A percentile compares a stretch with the other conserved stretches of the same genome.
Conservation (phyloP, 2,888 invertebrate genomes). For the Arrhopalites spinosus region DNA sequence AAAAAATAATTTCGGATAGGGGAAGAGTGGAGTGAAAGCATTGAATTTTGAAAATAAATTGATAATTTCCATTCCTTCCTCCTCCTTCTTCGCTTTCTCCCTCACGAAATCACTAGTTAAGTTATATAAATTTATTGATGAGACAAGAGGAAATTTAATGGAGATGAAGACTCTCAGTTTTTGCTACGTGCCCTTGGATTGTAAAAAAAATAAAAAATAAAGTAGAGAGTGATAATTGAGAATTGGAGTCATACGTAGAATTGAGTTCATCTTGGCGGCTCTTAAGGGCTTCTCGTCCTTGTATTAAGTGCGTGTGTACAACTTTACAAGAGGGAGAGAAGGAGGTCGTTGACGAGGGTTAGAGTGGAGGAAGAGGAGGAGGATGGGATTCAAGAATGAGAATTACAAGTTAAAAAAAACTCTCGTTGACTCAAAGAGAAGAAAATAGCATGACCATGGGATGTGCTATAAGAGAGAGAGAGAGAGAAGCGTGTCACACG, state of each 20-base stretch:
- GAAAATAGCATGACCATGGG: neutral
- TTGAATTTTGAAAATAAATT: no score
- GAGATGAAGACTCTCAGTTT: no score
- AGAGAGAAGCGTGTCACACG: constrained; percentile 5
- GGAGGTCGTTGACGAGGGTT: neutral
- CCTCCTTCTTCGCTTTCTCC: neutral
- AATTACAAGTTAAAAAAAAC: constrained; percentile 1
- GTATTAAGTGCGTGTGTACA: neutral
- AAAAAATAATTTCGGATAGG: no score
- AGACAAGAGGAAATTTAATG: neutral
- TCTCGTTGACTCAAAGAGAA: neutral
- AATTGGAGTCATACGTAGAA: no score
- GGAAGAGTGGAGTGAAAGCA: no score
- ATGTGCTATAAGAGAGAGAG: neutral
- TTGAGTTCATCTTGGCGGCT: no score
- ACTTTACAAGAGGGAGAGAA: neutral
- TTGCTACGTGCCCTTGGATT: no score
- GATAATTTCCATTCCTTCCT: no score
- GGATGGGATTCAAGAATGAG: neutral
- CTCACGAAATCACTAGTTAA: neutral
- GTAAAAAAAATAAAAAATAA: no score
- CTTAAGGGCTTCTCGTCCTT: no score
- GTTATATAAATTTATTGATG: constrained; percentile 16
- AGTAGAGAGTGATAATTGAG: no score
- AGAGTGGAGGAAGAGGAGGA: neutral